Evolutionary conservation across 2,888 invertebrate genomes (phyloP).

Genomic region (Sarcophaga caerulescens): DNA sequence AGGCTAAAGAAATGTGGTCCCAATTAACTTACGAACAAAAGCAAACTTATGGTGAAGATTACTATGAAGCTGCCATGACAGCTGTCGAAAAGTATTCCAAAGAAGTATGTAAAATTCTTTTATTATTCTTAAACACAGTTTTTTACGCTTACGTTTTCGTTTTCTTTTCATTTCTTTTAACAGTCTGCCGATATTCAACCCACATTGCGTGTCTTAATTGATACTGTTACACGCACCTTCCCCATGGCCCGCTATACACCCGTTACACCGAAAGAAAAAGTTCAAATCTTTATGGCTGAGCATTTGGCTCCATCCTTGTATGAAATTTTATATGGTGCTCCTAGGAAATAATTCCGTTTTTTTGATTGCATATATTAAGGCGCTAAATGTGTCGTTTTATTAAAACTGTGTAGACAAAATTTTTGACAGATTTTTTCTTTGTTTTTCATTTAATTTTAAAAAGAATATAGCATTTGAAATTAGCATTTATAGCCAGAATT

Average conservation of each 20-base stretch:
- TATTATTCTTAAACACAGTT: background rate
- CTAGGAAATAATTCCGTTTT: constrained; percentile 66
- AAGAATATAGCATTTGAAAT: too few species aligned
- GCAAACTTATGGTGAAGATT: constrained; percentile 90
- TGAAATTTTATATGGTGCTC: constrained; percentile 86
- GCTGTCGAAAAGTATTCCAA: constrained; percentile 90
- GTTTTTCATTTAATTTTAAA: too few species aligned
- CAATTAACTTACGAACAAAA: constrained; percentile 89
- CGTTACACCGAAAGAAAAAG: constrained; percentile 88
- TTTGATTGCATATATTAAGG: background rate
- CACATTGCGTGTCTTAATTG: constrained; percentile 88
- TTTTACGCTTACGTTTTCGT: constrained; percentile 8
- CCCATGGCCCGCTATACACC: constrained; percentile 92
- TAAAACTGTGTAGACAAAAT: background rate
- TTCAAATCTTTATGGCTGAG: constrained; percentile 90
- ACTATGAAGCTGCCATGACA: constrained; percentile 90
- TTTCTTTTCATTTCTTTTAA: constrained; percentile 70
- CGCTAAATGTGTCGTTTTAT: background rate
- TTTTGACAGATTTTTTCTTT: too few species aligned
- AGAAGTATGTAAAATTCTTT: constrained; percentile 78
- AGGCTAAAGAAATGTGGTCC: constrained; percentile 92
- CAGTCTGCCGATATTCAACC: constrained; percentile 90
- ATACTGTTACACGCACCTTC: constrained; percentile 90
- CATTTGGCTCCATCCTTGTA: constrained; percentile 91
- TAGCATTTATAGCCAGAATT: too few species aligned